Conservation (phyloP, 2,113 vertebrate genomes). For the Sardina pilchardus region DNA sequence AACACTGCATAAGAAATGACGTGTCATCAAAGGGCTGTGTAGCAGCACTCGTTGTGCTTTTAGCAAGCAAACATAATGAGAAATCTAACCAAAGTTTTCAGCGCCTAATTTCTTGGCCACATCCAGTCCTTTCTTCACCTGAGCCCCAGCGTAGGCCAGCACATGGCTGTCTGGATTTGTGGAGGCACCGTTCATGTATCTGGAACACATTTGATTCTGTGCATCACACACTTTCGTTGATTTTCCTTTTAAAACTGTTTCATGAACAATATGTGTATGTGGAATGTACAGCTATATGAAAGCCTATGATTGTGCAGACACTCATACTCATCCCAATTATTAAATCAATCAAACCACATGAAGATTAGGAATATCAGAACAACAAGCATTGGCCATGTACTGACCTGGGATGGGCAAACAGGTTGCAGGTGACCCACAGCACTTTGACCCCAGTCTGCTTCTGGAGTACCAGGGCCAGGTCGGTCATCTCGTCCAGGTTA, state of each 20-base stretch:
- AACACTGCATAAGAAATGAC: conserved; percentile 56
- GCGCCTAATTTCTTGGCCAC: conserved; percentile 67
- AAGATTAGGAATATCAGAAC: not conserved
- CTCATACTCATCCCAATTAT: not conserved
- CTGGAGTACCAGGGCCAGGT: conserved; percentile 68
- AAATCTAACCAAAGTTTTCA: conserved; percentile 63
- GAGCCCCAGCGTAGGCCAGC: conserved; percentile 62
- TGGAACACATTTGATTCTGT: conserved; percentile 30
- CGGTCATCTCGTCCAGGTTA: conserved; percentile 67
- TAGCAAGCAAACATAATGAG: not conserved
- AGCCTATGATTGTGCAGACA: not conserved
- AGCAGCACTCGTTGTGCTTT: not conserved
- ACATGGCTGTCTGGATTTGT: conserved; percentile 69
- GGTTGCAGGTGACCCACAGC: conserved; percentile 71
- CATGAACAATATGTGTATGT: not conserved
- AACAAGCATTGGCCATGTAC: not conserved
- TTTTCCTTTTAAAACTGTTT: not conserved
- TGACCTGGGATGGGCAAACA: conserved; percentile 66
- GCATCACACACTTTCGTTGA: not conserved
- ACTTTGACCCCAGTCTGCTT: conserved; percentile 64
- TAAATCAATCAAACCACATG: not conserved
- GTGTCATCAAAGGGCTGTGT: not conserved
- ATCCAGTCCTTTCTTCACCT: conserved; percentile 68
- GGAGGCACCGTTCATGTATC: conserved; percentile 69
- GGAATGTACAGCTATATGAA: not conserved